phyloP scores from a whole-genome alignment of 2,113 vertebrate species.

The Corvus cornix region DNA sequence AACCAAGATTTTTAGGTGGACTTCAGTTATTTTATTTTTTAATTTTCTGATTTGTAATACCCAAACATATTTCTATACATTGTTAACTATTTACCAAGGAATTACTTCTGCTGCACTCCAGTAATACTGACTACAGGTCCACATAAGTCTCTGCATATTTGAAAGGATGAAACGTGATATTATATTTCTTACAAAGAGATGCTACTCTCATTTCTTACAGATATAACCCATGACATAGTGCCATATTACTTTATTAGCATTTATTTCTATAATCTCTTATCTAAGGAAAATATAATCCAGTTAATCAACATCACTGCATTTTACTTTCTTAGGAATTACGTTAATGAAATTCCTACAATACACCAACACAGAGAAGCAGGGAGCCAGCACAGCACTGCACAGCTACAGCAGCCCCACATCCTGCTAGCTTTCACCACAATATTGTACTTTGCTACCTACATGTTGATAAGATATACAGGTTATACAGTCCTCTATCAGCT shows the following conservation, averaged over 20 bases:
- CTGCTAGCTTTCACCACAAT: neutral
- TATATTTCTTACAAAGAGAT: neutral
- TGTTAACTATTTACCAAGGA: neutral
- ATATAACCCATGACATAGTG: constrained; percentile 4
- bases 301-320: constrained; percentile 29
- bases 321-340: constrained; percentile 23
- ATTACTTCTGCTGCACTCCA: neutral
- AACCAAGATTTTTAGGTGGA: neutral
- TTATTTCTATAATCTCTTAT: constrained; percentile 31
- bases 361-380: neutral
- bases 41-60: neutral
- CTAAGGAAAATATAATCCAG: constrained; percentile 33
- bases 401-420: neutral
- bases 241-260: constrained; percentile 34
- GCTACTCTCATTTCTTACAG: constrained; percentile 9
- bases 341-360: constrained; percentile 25
- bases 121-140: neutral
- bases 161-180: neutral
- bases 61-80: neutral
- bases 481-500: neutral
- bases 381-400: neutral
- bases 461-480: neutral
- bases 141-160: neutral
- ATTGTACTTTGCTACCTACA: neutral
- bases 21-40: neutral